Base-by-base conservation (phyloP, 1,140 invertebrate species). In the Drosophila orosa region DNA sequence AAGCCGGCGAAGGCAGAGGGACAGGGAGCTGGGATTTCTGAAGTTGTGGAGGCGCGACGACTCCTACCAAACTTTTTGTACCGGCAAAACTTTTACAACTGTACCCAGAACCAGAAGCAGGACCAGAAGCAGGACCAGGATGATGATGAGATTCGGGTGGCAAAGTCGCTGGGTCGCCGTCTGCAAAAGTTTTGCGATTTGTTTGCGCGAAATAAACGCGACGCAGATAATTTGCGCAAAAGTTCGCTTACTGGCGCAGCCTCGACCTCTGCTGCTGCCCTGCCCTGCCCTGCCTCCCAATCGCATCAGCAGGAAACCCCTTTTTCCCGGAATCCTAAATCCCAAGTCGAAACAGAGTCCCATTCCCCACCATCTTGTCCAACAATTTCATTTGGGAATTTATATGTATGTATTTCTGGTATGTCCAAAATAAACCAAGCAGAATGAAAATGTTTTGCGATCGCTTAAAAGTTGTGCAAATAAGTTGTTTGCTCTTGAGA, bases 141-240 rank as follows among this genome's bases (percentile, higher is more conserved):
- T 59, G 58, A 67, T 67, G 65, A 67, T 67, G 72, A 50, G 73
- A 35, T 50, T 42, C 39, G 42, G 58, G 29, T 15, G 65, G 39
- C 40, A 58, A 63, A 66, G 68, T 78, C 78, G 67, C 55, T 48
- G 59, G 59, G 60, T 74, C 73, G 74, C 71, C 67, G 80, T 84
- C 77, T 80, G 76, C 63, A 62, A 87, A 87, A 87, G 39, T 87
- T 87, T 89, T 83, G 63, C 84, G 83, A 87, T 87, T 85, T 87
- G 83, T 87, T 87, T 87, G 84, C 84, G 84, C 83, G 84, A 83
- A 87, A 87, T 87, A 87, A 87, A 87, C 84, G 83, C 84, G 75
- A 80, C 83, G 84, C 83, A 87, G 84, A 87, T 87, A 87, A 87
- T 87, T 87, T 87, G 83, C 76, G 84, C 83, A 89, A 87, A 89